Conservation (phyloP, 2,888 invertebrate species). For the Drosophila maculinotata region DNA sequence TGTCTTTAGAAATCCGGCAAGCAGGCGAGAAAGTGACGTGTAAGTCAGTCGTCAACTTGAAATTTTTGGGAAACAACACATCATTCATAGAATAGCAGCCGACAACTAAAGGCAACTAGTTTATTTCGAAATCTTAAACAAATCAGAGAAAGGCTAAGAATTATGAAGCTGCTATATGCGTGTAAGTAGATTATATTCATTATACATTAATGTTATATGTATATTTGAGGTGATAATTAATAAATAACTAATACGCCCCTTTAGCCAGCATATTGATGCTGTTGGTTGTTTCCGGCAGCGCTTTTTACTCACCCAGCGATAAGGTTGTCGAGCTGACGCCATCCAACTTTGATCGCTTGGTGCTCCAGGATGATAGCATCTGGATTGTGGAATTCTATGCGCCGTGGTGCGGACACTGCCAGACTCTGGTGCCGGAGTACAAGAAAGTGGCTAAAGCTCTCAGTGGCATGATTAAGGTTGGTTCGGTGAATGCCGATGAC, state of each 20-base stretch:
- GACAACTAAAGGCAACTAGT: constrained; percentile 15
- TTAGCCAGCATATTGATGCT: constrained; percentile 62
- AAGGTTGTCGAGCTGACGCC: constrained; percentile 95
- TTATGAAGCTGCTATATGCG: constrained; percentile 32
- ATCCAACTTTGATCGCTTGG: constrained; percentile 93
- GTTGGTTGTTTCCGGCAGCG: constrained; percentile 41
- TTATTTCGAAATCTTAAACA: not conserved
- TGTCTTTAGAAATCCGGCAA: not conserved
- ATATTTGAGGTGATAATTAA: not conserved
- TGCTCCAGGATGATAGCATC: constrained; percentile 92
- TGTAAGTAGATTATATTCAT: constrained; percentile 33
- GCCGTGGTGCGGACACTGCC: constrained; percentile 98
- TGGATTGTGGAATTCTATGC: constrained; percentile 96
- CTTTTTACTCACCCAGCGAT: constrained; percentile 89
- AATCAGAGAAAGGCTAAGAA: constrained; percentile 16
- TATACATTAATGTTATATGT: not conserved
- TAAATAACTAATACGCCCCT: constrained; percentile 9
- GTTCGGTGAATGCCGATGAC: constrained; percentile 96
- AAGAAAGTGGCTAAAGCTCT: constrained; percentile 96
- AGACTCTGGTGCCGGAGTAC: constrained; percentile 96
- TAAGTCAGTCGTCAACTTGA: constrained; percentile 54
- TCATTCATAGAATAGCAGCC: constrained; percentile 8
- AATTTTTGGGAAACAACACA: constrained; percentile 13
- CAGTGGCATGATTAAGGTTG: constrained; percentile 97
- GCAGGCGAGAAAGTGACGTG: constrained; percentile 43